These are phyloP conservation scores for Aulostomus chinensis DNA, from an alignment of 2,797 vertebrate genomes.

Conservation along the genomic window DNA sequence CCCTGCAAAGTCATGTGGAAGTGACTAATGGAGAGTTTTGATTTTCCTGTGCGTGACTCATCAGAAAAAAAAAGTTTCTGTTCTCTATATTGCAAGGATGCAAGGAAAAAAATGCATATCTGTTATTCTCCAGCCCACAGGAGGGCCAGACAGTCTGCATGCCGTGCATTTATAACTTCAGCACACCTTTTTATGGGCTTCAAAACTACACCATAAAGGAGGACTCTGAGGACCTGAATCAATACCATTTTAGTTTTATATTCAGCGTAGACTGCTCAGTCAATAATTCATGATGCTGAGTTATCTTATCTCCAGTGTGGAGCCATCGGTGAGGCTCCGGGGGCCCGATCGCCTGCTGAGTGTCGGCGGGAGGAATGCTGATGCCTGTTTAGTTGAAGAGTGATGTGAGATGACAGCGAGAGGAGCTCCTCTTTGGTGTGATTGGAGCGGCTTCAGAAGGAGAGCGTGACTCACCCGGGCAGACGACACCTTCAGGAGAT, in stretches of 20 bases:
- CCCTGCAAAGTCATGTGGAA: too few species aligned
- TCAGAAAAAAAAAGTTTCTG: too few species aligned
- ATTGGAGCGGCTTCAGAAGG: conserved; percentile 15
- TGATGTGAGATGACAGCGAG: conserved; percentile 16
- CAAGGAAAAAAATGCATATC: too few species aligned
- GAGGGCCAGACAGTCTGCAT: too few species aligned
- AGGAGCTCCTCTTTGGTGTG: conserved; percentile 13
- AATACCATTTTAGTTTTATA: conserved; percentile 55
- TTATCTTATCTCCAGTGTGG: conserved; percentile 37
- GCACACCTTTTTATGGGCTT: too few species aligned
- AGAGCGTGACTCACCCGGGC: conserved; percentile 14
- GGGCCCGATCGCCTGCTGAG: conserved; percentile 28
- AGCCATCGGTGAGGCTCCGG: conserved; percentile 37
- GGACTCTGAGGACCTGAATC: too few species aligned
- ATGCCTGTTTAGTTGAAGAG: conserved; percentile 27
- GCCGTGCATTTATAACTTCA: conserved; percentile 19
- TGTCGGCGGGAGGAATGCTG: conserved; percentile 36
- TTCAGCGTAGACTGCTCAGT: conserved; percentile 42
- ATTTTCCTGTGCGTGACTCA: too few species aligned
- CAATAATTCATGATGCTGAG: conserved; percentile 45
- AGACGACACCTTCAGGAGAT: conserved; percentile 12
- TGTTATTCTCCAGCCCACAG: too few species aligned
- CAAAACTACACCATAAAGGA: too few species aligned
- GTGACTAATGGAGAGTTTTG: too few species aligned
- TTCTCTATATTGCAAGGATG: too few species aligned